A percentile compares a stretch with the other conserved stretches of the same genome.
Evolutionary conservation across 2,888 invertebrate species (phyloP).

Genomic region (Drosophila siamana): DNA sequence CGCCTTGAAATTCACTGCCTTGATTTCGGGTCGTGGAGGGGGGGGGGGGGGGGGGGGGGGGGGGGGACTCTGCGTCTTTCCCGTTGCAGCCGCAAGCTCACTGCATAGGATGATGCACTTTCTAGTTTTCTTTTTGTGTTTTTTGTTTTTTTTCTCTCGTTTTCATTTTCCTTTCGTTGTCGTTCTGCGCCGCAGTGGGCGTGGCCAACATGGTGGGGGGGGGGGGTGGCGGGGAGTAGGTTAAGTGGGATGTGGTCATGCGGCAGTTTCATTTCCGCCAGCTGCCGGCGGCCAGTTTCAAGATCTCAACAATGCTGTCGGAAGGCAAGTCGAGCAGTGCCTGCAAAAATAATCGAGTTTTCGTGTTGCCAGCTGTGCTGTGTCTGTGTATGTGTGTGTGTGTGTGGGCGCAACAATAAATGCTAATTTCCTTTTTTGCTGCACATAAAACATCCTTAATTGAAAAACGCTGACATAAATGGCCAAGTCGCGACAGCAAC

Average conservation of each 20-base stretch:
- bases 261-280: constrained; percentile 73
- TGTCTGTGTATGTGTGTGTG: constrained; percentile 19
- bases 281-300: constrained; percentile 24
- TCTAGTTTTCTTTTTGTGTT: constrained; percentile 39
- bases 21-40: constrained; percentile 70
- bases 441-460: constrained; percentile 73
- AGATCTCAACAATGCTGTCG: constrained; percentile 44
- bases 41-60: too few species aligned
- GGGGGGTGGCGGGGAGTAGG: background rate
- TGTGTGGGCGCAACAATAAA: constrained; percentile 68
- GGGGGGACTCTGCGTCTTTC: constrained; percentile 55
- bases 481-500: constrained; percentile 10
- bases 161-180: constrained; percentile 4
- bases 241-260: constrained; percentile 40
- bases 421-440: constrained; percentile 72
- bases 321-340: constrained; percentile 45
- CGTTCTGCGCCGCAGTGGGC: too few species aligned
- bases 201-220: background rate
- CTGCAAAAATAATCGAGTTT: constrained; percentile 68
- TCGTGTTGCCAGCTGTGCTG: constrained; percentile 23
- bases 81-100: constrained; percentile 12
- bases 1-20: constrained; percentile 47
- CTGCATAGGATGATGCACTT: background rate
- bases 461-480: constrained; percentile 75
- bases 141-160: constrained; percentile 27